Evolutionary conservation across 1,140 invertebrate species (phyloP).

Genomic region (Drosophila subpulchrella): DNA sequence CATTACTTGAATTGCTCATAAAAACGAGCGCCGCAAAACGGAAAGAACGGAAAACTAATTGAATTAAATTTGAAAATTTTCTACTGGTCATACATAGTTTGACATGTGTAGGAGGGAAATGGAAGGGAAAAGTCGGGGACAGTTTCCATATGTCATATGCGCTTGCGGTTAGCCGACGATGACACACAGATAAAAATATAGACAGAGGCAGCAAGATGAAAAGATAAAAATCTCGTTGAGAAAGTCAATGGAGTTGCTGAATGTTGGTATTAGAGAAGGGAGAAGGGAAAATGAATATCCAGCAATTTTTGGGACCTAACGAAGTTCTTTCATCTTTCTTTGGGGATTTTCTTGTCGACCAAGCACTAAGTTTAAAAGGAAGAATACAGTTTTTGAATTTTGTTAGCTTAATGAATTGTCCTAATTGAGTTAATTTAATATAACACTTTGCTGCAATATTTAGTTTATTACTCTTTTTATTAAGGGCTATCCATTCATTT

Average conservation of each 20-base stretch:
- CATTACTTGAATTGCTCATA: constrained; percentile 43
- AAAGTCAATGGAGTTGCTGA: constrained; percentile 12
- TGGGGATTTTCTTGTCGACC: constrained; percentile 2
- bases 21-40: constrained; percentile 25
- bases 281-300: constrained; percentile 13
- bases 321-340: constrained; percentile 19
- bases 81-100: constrained; percentile 46
- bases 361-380: background rate
- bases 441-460: background rate
- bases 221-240: constrained; percentile 32
- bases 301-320: background rate
- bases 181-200: constrained; percentile 19
- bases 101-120: constrained; percentile 4
- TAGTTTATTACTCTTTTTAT: background rate
- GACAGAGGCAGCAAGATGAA: constrained; percentile 23
- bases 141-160: constrained; percentile 25
- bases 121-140: background rate
- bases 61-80: constrained; percentile 74
- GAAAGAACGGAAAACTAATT: constrained; percentile 57
- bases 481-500: background rate
- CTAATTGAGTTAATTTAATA: background rate
- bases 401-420: background rate
- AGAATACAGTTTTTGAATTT: too few species aligned
- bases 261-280: background rate
- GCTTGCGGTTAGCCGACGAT: constrained; percentile 26